These are phyloP conservation scores for Hedya salicella DNA, from an alignment of 2,888 invertebrate species.

Conservation along the genomic window DNA sequence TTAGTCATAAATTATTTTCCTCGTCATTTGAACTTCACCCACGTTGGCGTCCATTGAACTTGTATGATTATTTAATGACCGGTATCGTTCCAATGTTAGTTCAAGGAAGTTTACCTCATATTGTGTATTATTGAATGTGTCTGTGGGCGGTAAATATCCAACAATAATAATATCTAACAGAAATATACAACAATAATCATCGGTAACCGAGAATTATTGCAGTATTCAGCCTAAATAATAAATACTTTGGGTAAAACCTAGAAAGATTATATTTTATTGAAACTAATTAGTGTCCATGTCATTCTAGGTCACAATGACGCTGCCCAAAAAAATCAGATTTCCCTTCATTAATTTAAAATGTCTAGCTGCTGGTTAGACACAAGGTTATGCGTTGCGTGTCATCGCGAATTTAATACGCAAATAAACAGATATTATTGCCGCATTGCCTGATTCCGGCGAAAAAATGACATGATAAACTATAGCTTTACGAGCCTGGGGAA, in stretches of 20 bases:
- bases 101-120: conserved; percentile 16
- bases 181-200: too few species aligned
- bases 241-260: too few species aligned
- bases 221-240: too few species aligned
- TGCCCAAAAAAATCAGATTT: background rate
- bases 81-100: conserved; percentile 17
- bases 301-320: background rate
- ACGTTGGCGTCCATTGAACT: conserved; percentile 34
- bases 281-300: too few species aligned
- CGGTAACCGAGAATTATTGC: too few species aligned
- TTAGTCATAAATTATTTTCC: conserved; percentile 37
- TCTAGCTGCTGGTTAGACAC: conserved; percentile 45
- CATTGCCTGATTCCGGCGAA: conserved; percentile 53
- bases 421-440: conserved; percentile 54
- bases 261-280: too few species aligned
- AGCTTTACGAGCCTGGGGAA: conserved; percentile 44
- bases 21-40: conserved; percentile 31
- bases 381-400: conserved; percentile 61
- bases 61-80: conserved; percentile 38
- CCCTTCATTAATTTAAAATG: conserved; percentile 23
- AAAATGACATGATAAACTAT: conserved; percentile 58
- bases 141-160: background rate
- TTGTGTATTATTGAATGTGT: background rate
- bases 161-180: too few species aligned
- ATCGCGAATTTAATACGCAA: conserved; percentile 58